Conservation (phyloP, 2,888 invertebrate genomes). For the Hydroisotoma schaefferi region DNA sequence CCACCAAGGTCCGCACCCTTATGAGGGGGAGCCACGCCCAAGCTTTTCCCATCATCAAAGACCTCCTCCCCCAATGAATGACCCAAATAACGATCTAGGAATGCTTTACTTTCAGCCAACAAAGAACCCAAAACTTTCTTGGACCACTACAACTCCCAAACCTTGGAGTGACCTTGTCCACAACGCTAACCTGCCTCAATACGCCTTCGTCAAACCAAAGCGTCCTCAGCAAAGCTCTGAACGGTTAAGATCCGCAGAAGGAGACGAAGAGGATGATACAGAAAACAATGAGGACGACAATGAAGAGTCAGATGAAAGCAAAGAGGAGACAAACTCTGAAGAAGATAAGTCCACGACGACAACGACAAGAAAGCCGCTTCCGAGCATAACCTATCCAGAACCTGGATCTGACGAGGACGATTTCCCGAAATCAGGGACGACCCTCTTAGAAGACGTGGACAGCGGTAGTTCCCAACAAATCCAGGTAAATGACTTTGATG, state of each 20-base stretch:
- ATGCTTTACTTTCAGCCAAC: too few species aligned
- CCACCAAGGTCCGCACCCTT: neutral
- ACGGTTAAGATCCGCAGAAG: neutral
- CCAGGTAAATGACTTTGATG: neutral
- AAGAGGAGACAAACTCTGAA: slow-evolving; percentile 14
- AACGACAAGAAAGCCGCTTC: neutral
- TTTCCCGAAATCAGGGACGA: neutral
- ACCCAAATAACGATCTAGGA: neutral
- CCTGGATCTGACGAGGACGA: neutral
- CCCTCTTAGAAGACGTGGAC: slow-evolving; percentile 2
- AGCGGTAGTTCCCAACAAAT: slow-evolving; percentile 7
- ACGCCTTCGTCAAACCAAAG: neutral
- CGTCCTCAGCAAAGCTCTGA: neutral
- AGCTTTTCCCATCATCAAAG: too few species aligned
- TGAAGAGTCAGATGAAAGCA: slow-evolving; percentile 6
- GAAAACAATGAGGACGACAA: neutral
- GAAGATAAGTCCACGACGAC: slow-evolving; percentile 3
- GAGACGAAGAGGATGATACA: neutral
- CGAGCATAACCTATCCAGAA: neutral
- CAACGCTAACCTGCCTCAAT: neutral
- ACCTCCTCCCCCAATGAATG: neutral
- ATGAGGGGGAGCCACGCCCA: neutral
- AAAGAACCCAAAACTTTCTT: neutral
- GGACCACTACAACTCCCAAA: neutral
- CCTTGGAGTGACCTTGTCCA: neutral